Evolutionary conservation across 2,888 invertebrate genomes (phyloP).

Genomic region (Meiosimyza platycephala): DNA sequence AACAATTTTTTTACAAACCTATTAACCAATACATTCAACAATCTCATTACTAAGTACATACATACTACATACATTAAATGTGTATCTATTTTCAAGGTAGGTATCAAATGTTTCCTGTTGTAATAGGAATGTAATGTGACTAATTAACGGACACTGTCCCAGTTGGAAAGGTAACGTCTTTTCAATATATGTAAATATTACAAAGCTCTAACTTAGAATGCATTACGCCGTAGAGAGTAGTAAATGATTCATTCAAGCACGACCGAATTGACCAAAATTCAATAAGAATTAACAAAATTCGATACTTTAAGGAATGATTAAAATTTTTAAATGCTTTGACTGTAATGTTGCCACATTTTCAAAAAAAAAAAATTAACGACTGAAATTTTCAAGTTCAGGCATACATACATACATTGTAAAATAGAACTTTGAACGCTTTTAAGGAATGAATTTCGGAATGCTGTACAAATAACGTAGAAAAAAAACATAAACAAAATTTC

Average conservation of each 20-base stretch:
- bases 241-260: constrained; percentile 4
- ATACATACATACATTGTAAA: no score
- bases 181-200: not conserved
- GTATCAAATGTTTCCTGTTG: constrained; percentile 2
- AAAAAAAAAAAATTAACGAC: no score
- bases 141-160: not conserved
- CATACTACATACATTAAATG: no score
- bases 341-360: no score
- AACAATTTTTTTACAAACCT: no score
- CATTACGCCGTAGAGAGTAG: constrained; percentile 26
- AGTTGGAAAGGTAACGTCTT: constrained; percentile 13
- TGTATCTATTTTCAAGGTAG: constrained; percentile 15
- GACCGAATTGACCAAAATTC: constrained; percentile 1
- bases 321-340: no score
- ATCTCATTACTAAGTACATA: no score
- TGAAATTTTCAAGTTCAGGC: no score
- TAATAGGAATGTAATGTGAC: not conserved
- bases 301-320: no score
- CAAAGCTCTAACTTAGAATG: constrained; percentile 19
- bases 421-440: not conserved
- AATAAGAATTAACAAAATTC: no score
- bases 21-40: no score
- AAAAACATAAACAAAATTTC: not conserved
- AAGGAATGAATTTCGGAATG: constrained; percentile 12
- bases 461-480: not conserved